Conservation (phyloP, 2,113 vertebrate species). For the Mobula birostris region DNA sequence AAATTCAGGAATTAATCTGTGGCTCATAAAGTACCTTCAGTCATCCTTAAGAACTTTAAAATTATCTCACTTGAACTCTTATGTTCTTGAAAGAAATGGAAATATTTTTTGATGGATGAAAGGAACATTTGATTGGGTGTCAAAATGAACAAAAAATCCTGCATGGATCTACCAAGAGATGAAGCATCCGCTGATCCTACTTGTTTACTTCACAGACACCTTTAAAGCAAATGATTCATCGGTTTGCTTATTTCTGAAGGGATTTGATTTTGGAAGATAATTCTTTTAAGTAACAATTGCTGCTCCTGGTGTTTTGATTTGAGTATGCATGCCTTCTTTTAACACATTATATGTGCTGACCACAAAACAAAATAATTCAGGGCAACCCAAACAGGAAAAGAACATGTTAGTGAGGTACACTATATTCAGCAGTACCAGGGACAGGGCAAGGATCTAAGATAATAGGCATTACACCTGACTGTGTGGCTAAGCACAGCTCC, state of each 20-base stretch:
- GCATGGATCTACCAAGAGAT: background rate
- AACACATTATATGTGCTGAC: background rate
- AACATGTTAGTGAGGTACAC: background rate
- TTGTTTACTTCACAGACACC: background rate
- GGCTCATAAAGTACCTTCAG: background rate
- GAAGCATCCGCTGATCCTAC: background rate
- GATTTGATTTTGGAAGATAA: constrained; percentile 9
- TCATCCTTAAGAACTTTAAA: constrained; percentile 19
- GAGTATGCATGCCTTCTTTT: background rate
- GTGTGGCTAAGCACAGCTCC: too few species aligned
- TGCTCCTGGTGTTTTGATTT: background rate
- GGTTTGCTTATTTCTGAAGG: background rate
- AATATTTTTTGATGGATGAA: constrained; percentile 2
- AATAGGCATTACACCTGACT: too few species aligned
- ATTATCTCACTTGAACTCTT: background rate
- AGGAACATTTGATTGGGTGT: background rate
- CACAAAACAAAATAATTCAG: background rate
- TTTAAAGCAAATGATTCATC: background rate
- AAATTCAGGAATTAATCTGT: background rate
- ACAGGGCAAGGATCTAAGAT: background rate
- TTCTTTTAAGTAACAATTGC: background rate
- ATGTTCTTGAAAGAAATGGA: background rate
- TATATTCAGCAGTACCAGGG: background rate
- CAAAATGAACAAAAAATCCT: constrained; percentile 3
- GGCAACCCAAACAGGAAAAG: background rate